Evolutionary conservation across 2,113 vertebrate species (phyloP).

Genomic region (Carassius auratus): DNA sequence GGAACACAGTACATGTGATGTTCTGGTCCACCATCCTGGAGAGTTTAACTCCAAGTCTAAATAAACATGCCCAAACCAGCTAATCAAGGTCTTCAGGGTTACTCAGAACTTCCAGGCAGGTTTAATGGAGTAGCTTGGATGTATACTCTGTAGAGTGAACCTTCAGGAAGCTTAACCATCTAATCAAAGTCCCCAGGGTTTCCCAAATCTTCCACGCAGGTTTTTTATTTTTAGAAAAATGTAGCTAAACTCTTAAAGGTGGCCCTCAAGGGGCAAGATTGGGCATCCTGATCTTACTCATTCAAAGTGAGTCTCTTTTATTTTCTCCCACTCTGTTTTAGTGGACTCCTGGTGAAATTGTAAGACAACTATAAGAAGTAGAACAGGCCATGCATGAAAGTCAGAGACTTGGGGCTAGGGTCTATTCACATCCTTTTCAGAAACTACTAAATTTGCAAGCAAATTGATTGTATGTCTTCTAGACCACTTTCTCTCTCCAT

Average conservation of each 20-base stretch:
- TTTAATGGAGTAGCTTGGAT: not conserved
- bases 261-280: not conserved
- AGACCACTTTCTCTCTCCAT: too few relatives aligned
- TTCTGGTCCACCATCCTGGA: not conserved
- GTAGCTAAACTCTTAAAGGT: too few relatives aligned
- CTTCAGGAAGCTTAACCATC: not conserved
- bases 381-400: not conserved
- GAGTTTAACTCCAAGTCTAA: not conserved
- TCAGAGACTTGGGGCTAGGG: not conserved
- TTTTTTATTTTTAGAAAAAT: not conserved
- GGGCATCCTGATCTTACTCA: not conserved
- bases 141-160: not conserved
- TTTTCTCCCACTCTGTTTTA: too few relatives aligned
- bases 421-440: not conserved
- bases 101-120: not conserved
- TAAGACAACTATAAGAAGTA: not conserved
- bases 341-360: too few relatives aligned
- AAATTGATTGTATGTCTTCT: not conserved
- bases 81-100: not conserved
- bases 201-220: not conserved
- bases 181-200: not conserved
- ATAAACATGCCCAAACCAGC: not conserved
- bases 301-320: not conserved
- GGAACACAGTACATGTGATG: too few relatives aligned
- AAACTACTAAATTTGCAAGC: not conserved